A percentile compares a stretch with the other conserved stretches of the same genome.
phyloP scores from a whole-genome alignment of 53 echinoderm and acorn worm species.

The Echinometra lucunter region DNA sequence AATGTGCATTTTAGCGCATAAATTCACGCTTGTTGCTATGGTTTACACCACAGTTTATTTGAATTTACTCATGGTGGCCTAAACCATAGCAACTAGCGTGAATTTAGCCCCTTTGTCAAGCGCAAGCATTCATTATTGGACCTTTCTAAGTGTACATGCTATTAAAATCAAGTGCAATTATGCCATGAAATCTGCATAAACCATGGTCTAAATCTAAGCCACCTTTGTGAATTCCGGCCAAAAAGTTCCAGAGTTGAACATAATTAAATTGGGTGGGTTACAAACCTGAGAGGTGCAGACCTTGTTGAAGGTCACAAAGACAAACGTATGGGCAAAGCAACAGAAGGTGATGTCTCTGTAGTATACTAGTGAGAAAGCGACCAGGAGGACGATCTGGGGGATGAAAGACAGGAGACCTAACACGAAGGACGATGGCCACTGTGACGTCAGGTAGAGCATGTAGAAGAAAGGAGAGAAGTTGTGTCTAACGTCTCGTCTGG shows the following conservation, averaged over 20 bases:
- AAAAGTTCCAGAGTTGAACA: neutral
- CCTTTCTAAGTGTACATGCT: too few relatives aligned
- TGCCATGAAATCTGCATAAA: too few relatives aligned
- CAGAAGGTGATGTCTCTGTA: constrained; percentile 85
- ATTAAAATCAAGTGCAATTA: too few relatives aligned
- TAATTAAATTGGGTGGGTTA: neutral
- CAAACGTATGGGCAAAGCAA: constrained; percentile 90
- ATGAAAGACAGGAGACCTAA: constrained; percentile 82
- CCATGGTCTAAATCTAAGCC: too few relatives aligned
- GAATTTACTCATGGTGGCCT: too few relatives aligned
- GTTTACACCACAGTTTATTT: too few relatives aligned
- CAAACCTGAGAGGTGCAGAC: constrained; percentile 97
- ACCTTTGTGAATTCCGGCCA: too few relatives aligned
- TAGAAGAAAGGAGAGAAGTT: constrained; percentile 98
- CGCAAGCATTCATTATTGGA: too few relatives aligned
- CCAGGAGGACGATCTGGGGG: constrained; percentile 84
- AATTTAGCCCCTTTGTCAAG: too few relatives aligned
- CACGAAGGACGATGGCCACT: constrained; percentile 69
- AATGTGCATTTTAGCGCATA: too few relatives aligned
- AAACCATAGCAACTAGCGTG: too few relatives aligned
- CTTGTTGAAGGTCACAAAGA: constrained; percentile 98
- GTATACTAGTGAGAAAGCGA: constrained; percentile 80
- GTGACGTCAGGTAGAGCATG: constrained; percentile 89
- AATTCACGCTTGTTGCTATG: too few relatives aligned
- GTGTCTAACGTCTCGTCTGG: constrained; percentile 88